A percentile compares a stretch with the other conserved stretches of the same genome.
These are phyloP conservation scores for Amblyopsis hoosieri DNA, from an alignment of 2,797 vertebrate genomes.

Conservation along the genomic window DNA sequence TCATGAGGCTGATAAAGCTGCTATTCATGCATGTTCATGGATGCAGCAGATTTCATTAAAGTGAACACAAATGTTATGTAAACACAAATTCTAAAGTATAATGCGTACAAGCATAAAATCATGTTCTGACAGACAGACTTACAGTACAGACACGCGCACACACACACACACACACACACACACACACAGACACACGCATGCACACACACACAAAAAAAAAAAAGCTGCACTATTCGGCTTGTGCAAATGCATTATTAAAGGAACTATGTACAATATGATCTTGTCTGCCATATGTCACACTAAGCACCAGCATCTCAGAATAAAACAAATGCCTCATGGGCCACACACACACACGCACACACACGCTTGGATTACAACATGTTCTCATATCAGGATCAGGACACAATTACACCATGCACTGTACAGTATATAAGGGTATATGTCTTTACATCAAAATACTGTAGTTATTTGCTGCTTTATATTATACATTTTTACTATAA, in stretches of 20 bases:
- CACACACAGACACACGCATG: neutral
- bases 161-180: neutral
- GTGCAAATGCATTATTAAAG: no score
- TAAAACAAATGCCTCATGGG: neutral
- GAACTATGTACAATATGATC: no score
- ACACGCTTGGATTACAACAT: neutral
- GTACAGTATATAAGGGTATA: no score
- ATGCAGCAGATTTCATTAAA: conserved; percentile 22
- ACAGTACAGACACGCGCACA: neutral
- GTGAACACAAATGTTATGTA: conserved; percentile 6
- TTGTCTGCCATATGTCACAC: no score
- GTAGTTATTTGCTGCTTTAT: no score
- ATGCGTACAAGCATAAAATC: no score
- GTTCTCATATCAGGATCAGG: conserved; percentile 2
- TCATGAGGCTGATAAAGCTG: conserved; percentile 50
- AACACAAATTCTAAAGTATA: neutral
- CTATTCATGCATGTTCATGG: conserved; percentile 41
- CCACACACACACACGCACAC: neutral
- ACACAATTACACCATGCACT: no score
- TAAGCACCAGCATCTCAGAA: neutral
- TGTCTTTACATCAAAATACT: no score
- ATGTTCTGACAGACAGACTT: conserved; percentile 6
- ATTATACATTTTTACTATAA: no score
- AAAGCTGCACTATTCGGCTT: no score
- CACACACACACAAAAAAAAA: neutral